These are phyloP conservation scores for Heliconius melpomene DNA, from an alignment of 1,140 invertebrate species.

Conservation along the genomic window DNA sequence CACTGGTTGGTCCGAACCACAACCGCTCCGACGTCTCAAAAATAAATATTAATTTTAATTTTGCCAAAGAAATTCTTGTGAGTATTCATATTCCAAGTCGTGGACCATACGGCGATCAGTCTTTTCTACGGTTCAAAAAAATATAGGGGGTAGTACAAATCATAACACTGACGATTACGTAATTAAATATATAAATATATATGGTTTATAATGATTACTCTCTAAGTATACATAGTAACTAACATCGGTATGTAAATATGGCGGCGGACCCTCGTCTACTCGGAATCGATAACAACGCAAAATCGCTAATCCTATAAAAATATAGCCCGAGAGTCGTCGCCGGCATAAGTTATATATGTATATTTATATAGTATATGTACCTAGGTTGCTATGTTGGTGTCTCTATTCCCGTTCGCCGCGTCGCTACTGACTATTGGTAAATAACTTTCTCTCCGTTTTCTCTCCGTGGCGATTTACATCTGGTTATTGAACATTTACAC, in stretches of 20 bases:
- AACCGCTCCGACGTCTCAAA: conserved; percentile 62
- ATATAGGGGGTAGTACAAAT: conserved; percentile 57
- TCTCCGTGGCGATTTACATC: conserved; percentile 62
- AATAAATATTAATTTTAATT: conserved; percentile 51
- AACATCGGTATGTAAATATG: conserved; percentile 65
- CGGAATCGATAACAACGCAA: conserved; percentile 72
- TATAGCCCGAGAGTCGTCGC: conserved; percentile 54
- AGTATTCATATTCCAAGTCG: conserved; percentile 72
- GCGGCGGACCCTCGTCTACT: conserved; percentile 12
- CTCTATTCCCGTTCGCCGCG: conserved; percentile 67
- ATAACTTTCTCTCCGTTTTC: conserved; percentile 66
- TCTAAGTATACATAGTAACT: conserved; percentile 71
- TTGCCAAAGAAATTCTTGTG: conserved; percentile 66
- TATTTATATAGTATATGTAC: conserved; percentile 71
- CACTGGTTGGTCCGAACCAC: conserved; percentile 72
- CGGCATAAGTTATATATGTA: conserved; percentile 49
- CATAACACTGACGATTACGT: conserved; percentile 64
- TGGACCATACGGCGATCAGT: conserved; percentile 71
- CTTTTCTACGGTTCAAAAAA: conserved; percentile 75
- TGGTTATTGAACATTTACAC: conserved; percentile 72
- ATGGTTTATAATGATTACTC: conserved; percentile 60
- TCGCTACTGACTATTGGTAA: conserved; percentile 64
- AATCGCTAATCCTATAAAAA: conserved; percentile 59
- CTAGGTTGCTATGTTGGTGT: conserved; percentile 78
- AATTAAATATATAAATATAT: conserved; percentile 53